These are phyloP conservation scores for Mustelus asterias DNA, from an alignment of 2,113 vertebrate species.

Conservation along the genomic window DNA sequence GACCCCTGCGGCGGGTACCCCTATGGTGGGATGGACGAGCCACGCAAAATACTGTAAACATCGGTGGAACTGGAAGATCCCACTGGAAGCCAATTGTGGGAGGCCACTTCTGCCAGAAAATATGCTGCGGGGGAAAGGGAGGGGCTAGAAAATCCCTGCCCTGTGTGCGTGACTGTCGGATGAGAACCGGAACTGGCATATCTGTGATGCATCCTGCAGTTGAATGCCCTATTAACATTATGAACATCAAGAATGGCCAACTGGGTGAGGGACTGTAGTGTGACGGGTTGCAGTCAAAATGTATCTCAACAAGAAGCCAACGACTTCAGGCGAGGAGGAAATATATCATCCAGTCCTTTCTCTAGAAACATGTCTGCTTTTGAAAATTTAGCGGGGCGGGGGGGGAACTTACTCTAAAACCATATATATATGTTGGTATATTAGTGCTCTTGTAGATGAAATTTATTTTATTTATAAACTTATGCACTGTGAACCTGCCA, in stretches of 20 bases:
- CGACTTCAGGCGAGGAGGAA: neutral
- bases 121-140: no score
- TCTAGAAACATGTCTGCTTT: neutral
- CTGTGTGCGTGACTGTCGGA: neutral
- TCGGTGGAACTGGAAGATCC: no score
- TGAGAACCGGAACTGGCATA: neutral
- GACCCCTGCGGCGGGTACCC: no score
- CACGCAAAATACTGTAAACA: no score
- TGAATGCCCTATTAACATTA: neutral
- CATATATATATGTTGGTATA: neutral
- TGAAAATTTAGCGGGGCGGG: neutral
- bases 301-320: neutral
- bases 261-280: neutral
- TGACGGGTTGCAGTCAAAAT: neutral
- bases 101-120: no score
- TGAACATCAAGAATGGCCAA: neutral
- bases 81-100: no score
- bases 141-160: no score
- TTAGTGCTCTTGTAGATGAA: neutral
- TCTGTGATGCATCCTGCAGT: neutral
- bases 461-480: neutral
- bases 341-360: neutral
- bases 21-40: no score
- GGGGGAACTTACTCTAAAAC: neutral
- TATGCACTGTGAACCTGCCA: neutral